These are phyloP conservation scores for Otolemur garnettii DNA, from an alignment of 2,113 vertebrate species.

Conservation along the genomic window DNA sequence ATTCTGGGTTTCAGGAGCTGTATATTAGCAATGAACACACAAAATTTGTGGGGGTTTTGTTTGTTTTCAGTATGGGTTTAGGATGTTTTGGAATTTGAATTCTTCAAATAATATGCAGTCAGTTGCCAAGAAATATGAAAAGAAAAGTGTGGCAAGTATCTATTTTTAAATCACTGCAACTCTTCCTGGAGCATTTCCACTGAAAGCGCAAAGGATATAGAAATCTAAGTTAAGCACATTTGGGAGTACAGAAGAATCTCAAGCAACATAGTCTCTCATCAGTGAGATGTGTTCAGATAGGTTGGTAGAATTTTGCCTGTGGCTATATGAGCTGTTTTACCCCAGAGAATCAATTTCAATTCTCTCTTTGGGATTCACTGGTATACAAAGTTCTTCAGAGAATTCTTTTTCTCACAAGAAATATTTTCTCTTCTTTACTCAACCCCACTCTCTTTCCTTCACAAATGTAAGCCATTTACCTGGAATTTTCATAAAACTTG, in stretches of 20 bases:
- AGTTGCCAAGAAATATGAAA: slow-evolving; percentile 62
- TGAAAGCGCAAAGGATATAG: slow-evolving; percentile 66
- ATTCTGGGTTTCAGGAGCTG: background rate
- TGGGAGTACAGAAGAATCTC: slow-evolving; percentile 73
- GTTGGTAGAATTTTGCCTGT: slow-evolving; percentile 65
- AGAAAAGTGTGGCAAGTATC: slow-evolving; percentile 57
- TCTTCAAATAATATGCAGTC: slow-evolving; percentile 56
- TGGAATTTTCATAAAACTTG: slow-evolving; percentile 62
- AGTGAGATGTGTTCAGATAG: slow-evolving; percentile 69
- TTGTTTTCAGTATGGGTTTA: slow-evolving; percentile 53
- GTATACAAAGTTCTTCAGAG: slow-evolving; percentile 55
- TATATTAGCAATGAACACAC: background rate
- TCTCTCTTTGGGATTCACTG: slow-evolving; percentile 67
- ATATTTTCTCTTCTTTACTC: slow-evolving; percentile 54
- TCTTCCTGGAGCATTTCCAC: slow-evolving; percentile 68
- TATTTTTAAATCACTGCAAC: slow-evolving; percentile 75
- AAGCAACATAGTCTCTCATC: slow-evolving; percentile 70
- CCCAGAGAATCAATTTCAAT: slow-evolving; percentile 73
- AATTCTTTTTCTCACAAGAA: slow-evolving; percentile 64
- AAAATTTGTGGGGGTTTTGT: slow-evolving; percentile 31
- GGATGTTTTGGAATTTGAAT: slow-evolving; percentile 49
- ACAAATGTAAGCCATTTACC: slow-evolving; percentile 36
- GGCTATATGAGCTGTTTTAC: slow-evolving; percentile 66
- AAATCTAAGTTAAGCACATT: slow-evolving; percentile 77
- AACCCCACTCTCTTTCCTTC: background rate